Evolutionary conservation across 2,113 vertebrate genomes (phyloP), one percentile per base, ranked within the genome.

Genomic region (Tupaia tana): DNA sequence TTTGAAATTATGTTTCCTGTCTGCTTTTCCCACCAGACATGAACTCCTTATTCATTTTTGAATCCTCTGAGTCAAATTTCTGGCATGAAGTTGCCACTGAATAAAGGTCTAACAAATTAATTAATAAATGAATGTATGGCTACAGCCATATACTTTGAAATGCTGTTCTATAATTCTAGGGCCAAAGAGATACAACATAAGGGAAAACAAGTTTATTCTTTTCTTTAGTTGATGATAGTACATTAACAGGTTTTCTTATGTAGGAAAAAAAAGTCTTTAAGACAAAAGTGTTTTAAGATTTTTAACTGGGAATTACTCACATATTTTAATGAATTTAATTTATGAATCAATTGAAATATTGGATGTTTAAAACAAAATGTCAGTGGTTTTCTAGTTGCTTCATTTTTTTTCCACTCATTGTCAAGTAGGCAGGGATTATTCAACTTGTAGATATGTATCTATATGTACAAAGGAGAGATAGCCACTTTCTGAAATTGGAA

Each of bases 1-100:
- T 92, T 95, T 69, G 20, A 94, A 91, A 91, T 96, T 86, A 89
- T 86, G 83, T 70, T 95, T 97, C 89, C 96, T 91, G 56, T 92
- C 91, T 96, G 78, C 89, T 80, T 94, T 97, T 87, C 83, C 84
- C 86, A 94, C 25, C 82, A 66, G 92, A 95, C 34, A 88, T 25
- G 61, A 90, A 86, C 66, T 90, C 56, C 59, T 79, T 80, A 93
- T 43, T 94, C 86, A 95, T 24, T 86, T 90, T 56, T 69, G 70
- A 92, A 67, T 78, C 77, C 63, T 86, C 78, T 86, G 91, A 96
- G 70, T 93, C 89, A 86, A 71, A 89, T 92, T 87, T 95, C 95
- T 89, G 66, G 79, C 34, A 73, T 16, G 59, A 85, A 93, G 22
- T 31, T 86, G 67, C 34, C 66, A 80, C n/a, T 75, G 77, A 61